Evolutionary conservation across 1,140 invertebrate species (phyloP), one percentile per base, ranked within the genome.

Genomic region (Leptonema lineaticorne): DNA sequence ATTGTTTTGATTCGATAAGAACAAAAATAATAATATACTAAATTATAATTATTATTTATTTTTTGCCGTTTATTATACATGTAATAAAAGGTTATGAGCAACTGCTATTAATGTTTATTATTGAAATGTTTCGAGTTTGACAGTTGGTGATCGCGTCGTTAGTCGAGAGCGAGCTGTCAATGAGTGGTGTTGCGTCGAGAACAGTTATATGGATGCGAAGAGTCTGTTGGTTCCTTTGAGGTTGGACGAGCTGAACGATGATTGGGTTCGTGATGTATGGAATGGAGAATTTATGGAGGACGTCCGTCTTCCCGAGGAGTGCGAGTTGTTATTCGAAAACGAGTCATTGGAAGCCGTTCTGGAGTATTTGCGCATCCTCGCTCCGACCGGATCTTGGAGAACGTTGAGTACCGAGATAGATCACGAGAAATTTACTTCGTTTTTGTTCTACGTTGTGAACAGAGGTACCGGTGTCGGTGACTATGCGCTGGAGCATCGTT

Each of bases 231-330:
- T 27, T 5, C 66, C 56, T 2, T 46, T 71, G 45, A 33, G 48
- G 7, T 59, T 71, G 3, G 18, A 60, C 16, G 8, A 57, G 0
- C 30, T 72, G n/a, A 30, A 33, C 27, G 46, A 59, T 27, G 30
- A 67, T 30, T 72, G 67, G 67, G 70, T 72, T 7, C 26, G 63
- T 3, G 64, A 69, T 7, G 37, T 69, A 30, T 72, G 70, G 70
- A 27, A 72, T 7, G 24, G 53, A 33, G 70, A 72, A 27, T 72
- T 72, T 48, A 66, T 72, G 29, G 70, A 72, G 27, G 41, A 67
- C 59, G 22, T 69, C 11, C 57, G 48, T 9, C 33, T 64, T 1
- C 70, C 70, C 26, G n/a, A 24, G 16, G 67, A 69, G 7, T 6
- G 11, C 30, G 30, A 33, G 11, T 33, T 8, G 41, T 16, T 9